phyloP scores from a whole-genome alignment of 2,113 vertebrate genomes.

The Pristiophorus japonicus region DNA sequence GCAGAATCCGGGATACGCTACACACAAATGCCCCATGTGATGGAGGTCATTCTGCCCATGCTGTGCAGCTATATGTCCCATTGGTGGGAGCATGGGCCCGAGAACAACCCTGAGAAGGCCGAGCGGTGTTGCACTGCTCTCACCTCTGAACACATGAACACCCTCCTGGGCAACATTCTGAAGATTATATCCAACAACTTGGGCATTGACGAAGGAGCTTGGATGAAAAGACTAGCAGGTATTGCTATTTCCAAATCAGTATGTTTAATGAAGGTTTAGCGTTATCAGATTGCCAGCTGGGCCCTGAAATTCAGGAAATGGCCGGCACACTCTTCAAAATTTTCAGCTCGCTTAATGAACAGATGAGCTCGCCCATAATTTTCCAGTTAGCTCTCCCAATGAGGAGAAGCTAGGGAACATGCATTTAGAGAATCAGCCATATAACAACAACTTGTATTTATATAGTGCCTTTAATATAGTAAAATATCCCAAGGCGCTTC shows the following conservation, averaged over 20 bases:
- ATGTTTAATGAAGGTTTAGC: too few relatives aligned
- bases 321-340: not conserved
- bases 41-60: constrained; percentile 93
- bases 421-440: not conserved
- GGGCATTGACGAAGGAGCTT: constrained; percentile 88
- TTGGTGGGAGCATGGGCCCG: constrained; percentile 91
- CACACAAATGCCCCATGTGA: constrained; percentile 89
- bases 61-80: constrained; percentile 93
- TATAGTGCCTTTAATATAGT: too few relatives aligned
- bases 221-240: constrained; percentile 97
- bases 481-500: too few relatives aligned
- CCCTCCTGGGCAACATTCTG: constrained; percentile 84
- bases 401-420: not conserved
- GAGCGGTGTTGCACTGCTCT: constrained; percentile 81
- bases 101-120: constrained; percentile 60
- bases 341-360: not conserved
- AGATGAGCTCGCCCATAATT: not conserved
- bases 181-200: constrained; percentile 97
- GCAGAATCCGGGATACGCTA: constrained; percentile 88
- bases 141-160: constrained; percentile 88
- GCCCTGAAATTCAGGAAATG: not conserved
- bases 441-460: too few relatives aligned
- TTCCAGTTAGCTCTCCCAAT: not conserved
- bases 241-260: constrained; percentile 22
- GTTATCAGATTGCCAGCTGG: not conserved